Base-by-base conservation (phyloP, 2,797 vertebrate species). In the Poliocrania exsul region DNA sequence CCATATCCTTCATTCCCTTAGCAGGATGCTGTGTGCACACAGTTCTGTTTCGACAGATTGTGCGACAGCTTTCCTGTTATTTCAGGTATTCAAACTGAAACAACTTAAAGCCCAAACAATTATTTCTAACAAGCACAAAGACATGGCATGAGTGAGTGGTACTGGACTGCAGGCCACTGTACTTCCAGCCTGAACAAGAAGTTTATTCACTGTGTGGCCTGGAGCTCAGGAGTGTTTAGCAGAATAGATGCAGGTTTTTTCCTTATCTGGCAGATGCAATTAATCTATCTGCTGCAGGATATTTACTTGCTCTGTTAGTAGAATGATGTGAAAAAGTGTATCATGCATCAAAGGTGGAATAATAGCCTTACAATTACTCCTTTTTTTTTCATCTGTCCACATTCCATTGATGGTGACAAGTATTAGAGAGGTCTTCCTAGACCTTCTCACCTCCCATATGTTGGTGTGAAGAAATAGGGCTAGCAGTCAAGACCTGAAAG, bases 61-160 rank as follows among this genome's bases (percentile, higher is more conserved):
- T 28, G 28, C 0, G 2, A 72, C 72, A 88, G 65, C 77, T 65
- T 94, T 91, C 67, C 50, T 78, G 31, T 81, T 91, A 61, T 37
- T 91, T 93, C 91, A 94, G 57, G 91, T 93, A 84, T 90, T 91
- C 3, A 2, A 72, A 83, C 57, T 47, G 72, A 91, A 93, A 65
- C 28, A 90, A 40, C 65, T 92, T 64, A n/a, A 86, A 65, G 33
- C 56, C 35, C 49, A 73, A 82, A 53, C 51, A 40, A 5, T 79
- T 77, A 35, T 37, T 65, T 83, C 53, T 71, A 35, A 57, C 4
- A 3, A 35, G 29, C 42, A 72, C 50, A 89, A 67, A 67, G 46
- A 35, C 0, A 16, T 20, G 35, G 35, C 5, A 3, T 47, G 42
- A 86, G n/a, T n/a, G n/a, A 71, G 35, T 24, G 29, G 13, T 20